phyloP scores from a whole-genome alignment of 1,140 invertebrate species.

The Cepaea nemoralis region DNA sequence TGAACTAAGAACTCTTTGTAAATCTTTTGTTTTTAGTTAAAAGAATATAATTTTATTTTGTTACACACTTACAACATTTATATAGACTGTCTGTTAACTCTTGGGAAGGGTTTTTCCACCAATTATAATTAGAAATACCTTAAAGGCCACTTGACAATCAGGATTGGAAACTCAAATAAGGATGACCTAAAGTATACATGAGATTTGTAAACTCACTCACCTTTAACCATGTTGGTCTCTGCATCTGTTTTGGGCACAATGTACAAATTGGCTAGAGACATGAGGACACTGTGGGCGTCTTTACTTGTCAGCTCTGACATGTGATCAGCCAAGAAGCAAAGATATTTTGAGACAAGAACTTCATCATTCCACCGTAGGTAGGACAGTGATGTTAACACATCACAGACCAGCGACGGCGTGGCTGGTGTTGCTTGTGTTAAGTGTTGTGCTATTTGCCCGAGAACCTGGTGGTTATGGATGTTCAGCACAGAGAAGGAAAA shows the following conservation, averaged over 20 bases:
- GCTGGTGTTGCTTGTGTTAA: neutral
- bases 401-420: neutral
- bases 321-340: constrained; percentile 2
- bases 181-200: neutral
- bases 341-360: neutral
- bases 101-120: neutral
- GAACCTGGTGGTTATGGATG: neutral
- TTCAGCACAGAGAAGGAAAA: constrained; percentile 10
- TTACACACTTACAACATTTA: too few species aligned
- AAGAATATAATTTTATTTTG: too few species aligned
- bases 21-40: too few species aligned
- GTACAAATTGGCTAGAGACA: constrained; percentile 20
- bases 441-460: neutral
- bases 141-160: too few species aligned
- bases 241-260: neutral
- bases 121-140: neutral
- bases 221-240: neutral
- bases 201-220: neutral
- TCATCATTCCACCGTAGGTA: constrained; percentile 21
- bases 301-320: neutral
- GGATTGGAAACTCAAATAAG: neutral
- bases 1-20: too few species aligned
- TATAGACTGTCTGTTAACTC: too few species aligned
- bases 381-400: constrained; percentile 19
- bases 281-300: neutral